Evolutionary conservation across 2,797 vertebrate genomes (phyloP).

Genomic region (Hapalemur alaotrensis): DNA sequence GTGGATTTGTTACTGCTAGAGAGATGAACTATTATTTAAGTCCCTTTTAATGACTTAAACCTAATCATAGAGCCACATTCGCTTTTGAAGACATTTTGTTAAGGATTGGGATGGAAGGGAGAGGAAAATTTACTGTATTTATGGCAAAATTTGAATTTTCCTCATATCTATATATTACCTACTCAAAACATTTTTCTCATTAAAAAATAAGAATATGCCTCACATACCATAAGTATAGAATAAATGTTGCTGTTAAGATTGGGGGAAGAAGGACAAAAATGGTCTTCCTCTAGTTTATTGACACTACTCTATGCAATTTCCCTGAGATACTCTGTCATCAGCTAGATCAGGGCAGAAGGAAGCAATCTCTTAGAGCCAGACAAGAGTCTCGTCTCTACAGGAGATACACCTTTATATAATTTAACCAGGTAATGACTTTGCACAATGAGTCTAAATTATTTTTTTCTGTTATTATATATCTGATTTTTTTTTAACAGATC

Average conservation of each 20-base stretch:
- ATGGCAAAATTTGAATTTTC: not conserved
- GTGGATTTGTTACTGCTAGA: not conserved
- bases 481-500: constrained; percentile 87
- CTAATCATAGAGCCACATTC: not conserved
- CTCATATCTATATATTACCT: not conserved
- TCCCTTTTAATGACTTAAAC: not conserved
- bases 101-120: not conserved
- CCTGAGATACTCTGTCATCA: not conserved
- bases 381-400: not conserved
- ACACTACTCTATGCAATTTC: not conserved
- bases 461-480: constrained; percentile 16
- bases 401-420: not conserved
- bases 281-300: not conserved
- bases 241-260: constrained; percentile 1
- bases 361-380: not conserved
- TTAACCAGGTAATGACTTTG: not conserved
- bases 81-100: constrained; percentile 40
- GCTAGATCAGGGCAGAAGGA: not conserved
- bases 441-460: not conserved
- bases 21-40: not conserved
- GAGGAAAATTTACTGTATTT: not conserved
- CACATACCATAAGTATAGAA: not conserved
- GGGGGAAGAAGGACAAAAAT: not conserved
- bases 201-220: not conserved
- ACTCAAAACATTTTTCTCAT: not conserved